Base-by-base conservation (phyloP, 2,888 invertebrate genomes). In the Subacronicta megacephala region DNA sequence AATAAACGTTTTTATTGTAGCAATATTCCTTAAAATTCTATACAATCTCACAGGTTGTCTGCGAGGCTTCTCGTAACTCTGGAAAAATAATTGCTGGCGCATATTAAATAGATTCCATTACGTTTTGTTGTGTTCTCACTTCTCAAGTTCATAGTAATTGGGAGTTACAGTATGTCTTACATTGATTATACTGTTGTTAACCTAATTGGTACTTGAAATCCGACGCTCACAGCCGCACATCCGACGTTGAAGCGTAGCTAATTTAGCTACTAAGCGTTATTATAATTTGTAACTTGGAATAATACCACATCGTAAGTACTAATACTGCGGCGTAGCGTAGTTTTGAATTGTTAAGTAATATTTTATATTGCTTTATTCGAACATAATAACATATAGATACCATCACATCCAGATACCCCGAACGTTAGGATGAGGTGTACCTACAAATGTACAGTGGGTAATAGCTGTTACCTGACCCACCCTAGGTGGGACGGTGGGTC, bases 81-180 rank as follows among this genome's bases (percentile, higher is more conserved):
- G 40, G 23, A 31, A 43, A 33, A 63, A 53, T 65, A 72, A 72
- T 72, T 72, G 54, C 38, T 42, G 54, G 47, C 36, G 72, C 65
- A 65, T 68, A 59, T 57, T 62, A 65, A 56, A 72, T 54, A 37
- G 33, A 40, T 45, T 29, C 44, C 7, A 47, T 40, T 56, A 40
- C 26, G 29, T 37, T 57, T 50, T 12, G 35, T 29, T 33, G 44
- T 23, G 29, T 42, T 23, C 47, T 50, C 16, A 29, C 23, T 42
- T 23, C 47, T 50, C 16, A 29, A 17, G 31, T 44, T 51, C 15
- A 7, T 36, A n/a, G 31, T 16, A 15, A 52, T 4, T 17, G 31
- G n/a, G n/a, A 29, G 12, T 1, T 26, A 36, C 12, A 44, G 43
- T 47, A 17, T 46, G 29, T 31, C 26, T 17, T 12, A 49, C 18